A percentile compares a stretch with the other conserved stretches of the same genome.
phyloP scores from a whole-genome alignment of 1,140 invertebrate species.

The Streblospio benedicti region DNA sequence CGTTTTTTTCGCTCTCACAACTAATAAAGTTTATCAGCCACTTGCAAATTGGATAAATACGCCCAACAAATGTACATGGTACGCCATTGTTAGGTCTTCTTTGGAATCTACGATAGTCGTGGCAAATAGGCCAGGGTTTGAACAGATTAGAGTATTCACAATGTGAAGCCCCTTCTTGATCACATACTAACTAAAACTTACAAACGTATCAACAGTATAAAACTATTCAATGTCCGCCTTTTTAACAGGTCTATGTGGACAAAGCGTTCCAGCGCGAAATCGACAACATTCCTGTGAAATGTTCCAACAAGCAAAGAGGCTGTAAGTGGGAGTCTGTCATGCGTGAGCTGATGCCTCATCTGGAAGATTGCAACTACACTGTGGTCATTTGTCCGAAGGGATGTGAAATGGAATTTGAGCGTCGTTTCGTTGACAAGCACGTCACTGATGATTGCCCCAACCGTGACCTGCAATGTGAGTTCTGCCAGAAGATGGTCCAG shows the following conservation, averaged over 20 bases:
- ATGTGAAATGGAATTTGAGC: no score
- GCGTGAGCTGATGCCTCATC: constrained; percentile 70
- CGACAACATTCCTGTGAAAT: constrained; percentile 58
- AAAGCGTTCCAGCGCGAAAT: constrained; percentile 32
- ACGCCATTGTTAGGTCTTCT: no score
- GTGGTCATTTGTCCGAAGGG: no score
- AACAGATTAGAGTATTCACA: no score
- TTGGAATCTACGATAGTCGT: no score
- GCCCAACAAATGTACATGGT: no score
- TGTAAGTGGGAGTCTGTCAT: constrained; percentile 88
- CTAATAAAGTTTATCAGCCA: no score
- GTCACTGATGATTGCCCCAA: constrained; percentile 76
- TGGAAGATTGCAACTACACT: background rate
- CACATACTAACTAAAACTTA: background rate
- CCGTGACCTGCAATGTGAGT: constrained; percentile 70
- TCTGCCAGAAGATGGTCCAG: constrained; percentile 57
- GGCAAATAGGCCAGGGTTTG: no score
- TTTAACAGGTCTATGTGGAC: constrained; percentile 28
- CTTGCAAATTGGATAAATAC: no score
- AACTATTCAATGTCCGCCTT: background rate
- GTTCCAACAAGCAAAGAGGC: constrained; percentile 83
- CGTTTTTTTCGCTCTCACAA: no score
- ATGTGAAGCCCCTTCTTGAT: background rate
- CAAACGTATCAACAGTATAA: constrained; percentile 2
- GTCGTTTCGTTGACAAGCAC: constrained; percentile 62